These are phyloP conservation scores for Bucorvus abyssinicus DNA, from an alignment of 2,797 vertebrate genomes.

Conservation along the genomic window DNA sequence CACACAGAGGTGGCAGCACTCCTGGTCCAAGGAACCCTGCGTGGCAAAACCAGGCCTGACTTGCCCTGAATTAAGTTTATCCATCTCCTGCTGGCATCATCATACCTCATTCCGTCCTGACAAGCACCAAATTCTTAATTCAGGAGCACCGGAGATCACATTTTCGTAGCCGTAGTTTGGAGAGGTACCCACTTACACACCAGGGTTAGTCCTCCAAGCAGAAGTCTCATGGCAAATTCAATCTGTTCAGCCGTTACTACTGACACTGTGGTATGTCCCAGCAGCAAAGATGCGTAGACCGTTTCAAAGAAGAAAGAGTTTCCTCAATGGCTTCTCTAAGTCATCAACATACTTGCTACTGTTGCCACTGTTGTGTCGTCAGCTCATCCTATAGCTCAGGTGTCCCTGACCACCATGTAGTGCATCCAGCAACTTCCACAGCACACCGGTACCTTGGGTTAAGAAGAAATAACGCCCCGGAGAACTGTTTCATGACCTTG, in stretches of 20 bases:
- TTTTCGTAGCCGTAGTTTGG: background rate
- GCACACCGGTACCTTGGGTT: background rate
- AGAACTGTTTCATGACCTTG: background rate
- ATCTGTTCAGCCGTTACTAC: background rate
- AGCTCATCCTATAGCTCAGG: background rate
- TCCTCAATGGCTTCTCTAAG: background rate
- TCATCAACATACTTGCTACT: background rate
- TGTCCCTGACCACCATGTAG: background rate
- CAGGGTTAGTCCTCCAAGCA: background rate
- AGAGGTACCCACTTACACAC: background rate
- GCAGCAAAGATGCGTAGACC: background rate
- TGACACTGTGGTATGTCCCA: background rate
- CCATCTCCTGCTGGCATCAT: background rate
- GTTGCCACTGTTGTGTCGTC: accelerated
- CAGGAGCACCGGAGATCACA: background rate
- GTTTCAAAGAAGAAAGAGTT: background rate
- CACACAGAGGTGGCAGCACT: background rate
- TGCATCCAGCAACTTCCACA: background rate
- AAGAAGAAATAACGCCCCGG: background rate
- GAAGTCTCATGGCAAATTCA: background rate
- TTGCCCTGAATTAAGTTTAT: background rate
- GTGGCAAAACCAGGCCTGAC: background rate
- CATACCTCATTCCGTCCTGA: background rate
- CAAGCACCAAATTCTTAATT: background rate
- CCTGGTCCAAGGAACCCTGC: background rate